Conservation (phyloP, 1,140 invertebrate species). For the Pararge aegeria region DNA sequence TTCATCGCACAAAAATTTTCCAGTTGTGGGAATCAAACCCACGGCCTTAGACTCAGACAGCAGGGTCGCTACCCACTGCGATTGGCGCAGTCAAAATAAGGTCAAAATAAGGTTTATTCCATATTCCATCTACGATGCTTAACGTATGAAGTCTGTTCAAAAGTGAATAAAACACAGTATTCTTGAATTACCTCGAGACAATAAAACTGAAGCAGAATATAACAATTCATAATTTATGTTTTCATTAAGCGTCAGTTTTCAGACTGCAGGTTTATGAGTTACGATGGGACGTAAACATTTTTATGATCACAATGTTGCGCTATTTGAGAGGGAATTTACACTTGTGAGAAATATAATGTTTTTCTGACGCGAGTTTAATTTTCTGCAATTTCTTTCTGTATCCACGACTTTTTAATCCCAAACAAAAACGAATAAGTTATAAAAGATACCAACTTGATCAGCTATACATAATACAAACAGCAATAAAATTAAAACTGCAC, state of each 20-base stretch:
- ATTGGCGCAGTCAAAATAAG: no score
- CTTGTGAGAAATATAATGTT: neutral
- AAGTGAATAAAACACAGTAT: neutral
- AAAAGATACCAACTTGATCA: no score
- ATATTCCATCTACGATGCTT: no score
- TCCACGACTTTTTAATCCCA: neutral
- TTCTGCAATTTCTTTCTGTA: neutral
- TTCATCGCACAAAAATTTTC: no score
- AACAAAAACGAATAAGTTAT: no score
- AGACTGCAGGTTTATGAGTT: constrained; percentile 1
- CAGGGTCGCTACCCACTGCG: no score
- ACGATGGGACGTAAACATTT: constrained; percentile 9
- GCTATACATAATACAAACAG: no score
- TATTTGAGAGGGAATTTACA: neutral
- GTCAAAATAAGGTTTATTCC: no score
- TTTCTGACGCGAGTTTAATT: neutral
- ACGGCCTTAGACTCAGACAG: no score
- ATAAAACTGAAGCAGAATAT: neutral
- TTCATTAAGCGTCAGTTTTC: constrained; percentile 10
- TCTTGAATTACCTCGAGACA: neutral
- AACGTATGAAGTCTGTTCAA: no score
- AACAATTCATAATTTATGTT: constrained; percentile 15
- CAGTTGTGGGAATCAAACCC: no score
- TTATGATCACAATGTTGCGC: constrained; percentile 3
- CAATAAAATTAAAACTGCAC: no score